Base-by-base conservation (phyloP, 2,888 invertebrate genomes). In the Cephalotes varians region DNA sequence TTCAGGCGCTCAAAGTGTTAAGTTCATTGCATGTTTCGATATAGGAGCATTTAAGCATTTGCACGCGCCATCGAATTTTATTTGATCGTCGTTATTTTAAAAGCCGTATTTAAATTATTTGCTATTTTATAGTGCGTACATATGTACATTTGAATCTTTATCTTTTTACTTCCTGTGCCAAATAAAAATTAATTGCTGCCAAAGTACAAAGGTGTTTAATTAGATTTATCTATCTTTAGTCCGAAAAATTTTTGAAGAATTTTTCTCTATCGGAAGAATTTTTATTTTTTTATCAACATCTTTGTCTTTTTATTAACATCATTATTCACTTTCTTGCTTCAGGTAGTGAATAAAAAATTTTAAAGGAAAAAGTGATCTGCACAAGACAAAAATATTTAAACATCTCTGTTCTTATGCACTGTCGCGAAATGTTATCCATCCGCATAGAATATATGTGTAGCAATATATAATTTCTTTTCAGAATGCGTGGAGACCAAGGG, bases 401-500 rank as follows among this genome's bases (percentile, higher is more conserved):
- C 31, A 69, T 31, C 49, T 73, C 44, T 73, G 40, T 25, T 28
- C 28, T 65, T 67, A 25, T 9, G n/a, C 64, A 10, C 21, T 74
- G 15, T 28, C 1, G 25, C 34, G 25, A 2, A 51, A 76, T 6
- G 37, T 28, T 64, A 15, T 25, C 37, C n/a, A 47, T 65, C 2
- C n/a, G 7, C 1, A 65, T 44, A n/a, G 6, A 44, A 81, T n/a
- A 10, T 51, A n/a, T 62, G 6, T 40, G 21, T 62, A 60, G 65
- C 21, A 1, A 21, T 56, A 15, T 62, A 7, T 44, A 44, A 69
- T 84, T 80, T 84, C 54, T 49, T 91, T 91, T 62, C 90, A 94
- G 94, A 91, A 44, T 94, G 94, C 93, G 94, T 93, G 94, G 94
- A 94, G 93, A 93, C 90, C 92, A 94, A 93, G 91, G 92, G 91